Base-by-base conservation (phyloP, 2,888 invertebrate genomes). In the Deilephila elpenor region DNA sequence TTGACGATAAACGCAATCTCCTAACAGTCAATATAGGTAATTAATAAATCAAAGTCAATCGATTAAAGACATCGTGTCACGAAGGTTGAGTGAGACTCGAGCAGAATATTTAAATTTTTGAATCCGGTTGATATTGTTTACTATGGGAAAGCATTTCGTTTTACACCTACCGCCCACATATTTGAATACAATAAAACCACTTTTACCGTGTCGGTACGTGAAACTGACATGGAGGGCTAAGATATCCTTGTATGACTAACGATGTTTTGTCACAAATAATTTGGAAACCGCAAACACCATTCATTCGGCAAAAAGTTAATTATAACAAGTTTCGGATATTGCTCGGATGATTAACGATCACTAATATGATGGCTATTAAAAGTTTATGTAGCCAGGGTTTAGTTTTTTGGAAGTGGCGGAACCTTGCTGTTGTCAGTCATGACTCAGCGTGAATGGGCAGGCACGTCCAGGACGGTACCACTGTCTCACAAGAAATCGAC, bases 101-200 rank as follows among this genome's bases (percentile, higher is more conserved):
- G 56, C 25, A 17, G 56, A 56, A n/a, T 56, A 53, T 53, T 19
- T 19, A 19, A 5, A 19, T 56, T 5, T n/a, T 29, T 25, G 4
- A 60, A 60, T 25, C 14, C 25, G 29, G 11, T 14, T 29, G 5
- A 60, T 60, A 25, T 25, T 60, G 29, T 17, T 29, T 29, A 60
- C 29, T 29, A 1, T 17, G 25, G 32, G 60, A 60, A 60, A 60
- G 60, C 25, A 29, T 60, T 60, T 60, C 17, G 29, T 14, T 60
- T 60, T n/a, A 56, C 56, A 56, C 17, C 56, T n/a, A n/a, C 60
- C 60, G 29, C 60, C 14, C 25, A 32, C 17, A 60, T 60, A 60
- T 60, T 60, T 29, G 60, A 29, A 60, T 60, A 60, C 60, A 60
- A 60, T 60, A 60, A 60, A 60, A 60, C 25, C 29, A 60, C 60